Evolutionary conservation across 2,113 vertebrate genomes (phyloP), one percentile per base, ranked within the genome.

Genomic region (Pseudopodoces humilis): DNA sequence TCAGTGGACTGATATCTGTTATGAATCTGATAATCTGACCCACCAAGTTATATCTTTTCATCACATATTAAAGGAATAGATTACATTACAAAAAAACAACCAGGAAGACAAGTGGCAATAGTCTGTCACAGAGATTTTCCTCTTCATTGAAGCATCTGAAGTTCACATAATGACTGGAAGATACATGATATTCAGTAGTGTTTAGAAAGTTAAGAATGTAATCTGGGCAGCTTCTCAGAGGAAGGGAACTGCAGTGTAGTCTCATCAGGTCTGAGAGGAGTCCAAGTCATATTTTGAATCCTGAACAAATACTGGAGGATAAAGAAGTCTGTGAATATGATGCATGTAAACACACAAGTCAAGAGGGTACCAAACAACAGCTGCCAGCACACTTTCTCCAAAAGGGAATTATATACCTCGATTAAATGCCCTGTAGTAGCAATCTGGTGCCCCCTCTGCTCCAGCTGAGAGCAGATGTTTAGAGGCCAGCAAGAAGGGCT

Each of bases 401-500:
- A 63, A 65, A 71, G 44, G 46, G 37, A 81, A 71, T 77, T 41
- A 39, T 60, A 86, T 62, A 60, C 50, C 23, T 60, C 23, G 68
- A 9, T 86, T 46, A 68, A 39, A 64, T 84, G 41, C n/a, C 64
- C 76, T 64, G 47, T 63, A 53, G 64, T 44, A 81, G n/a, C 85
- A 84, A 41, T 18, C 41, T 90, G 56, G 16, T 88, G 24, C 71
- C 59, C 15, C 14, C 64, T 80, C 37, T 80, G 44, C 37, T 92
- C 86, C 89, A 95, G 91, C 87, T 92, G 93, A 94, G 46, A 91
- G 49, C 91, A 96, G 80, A 91, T 95, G 91, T 84, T 91, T 52
- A 67, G 69, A 92, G 49, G 56, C 44, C 72, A 62, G 49, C 37
- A 84, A 59, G 25, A 37, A 94, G 28, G 41, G 44, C 4, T 64